phyloP scores from a whole-genome alignment of 2,113 vertebrate genomes.

The Nestor notabilis region DNA sequence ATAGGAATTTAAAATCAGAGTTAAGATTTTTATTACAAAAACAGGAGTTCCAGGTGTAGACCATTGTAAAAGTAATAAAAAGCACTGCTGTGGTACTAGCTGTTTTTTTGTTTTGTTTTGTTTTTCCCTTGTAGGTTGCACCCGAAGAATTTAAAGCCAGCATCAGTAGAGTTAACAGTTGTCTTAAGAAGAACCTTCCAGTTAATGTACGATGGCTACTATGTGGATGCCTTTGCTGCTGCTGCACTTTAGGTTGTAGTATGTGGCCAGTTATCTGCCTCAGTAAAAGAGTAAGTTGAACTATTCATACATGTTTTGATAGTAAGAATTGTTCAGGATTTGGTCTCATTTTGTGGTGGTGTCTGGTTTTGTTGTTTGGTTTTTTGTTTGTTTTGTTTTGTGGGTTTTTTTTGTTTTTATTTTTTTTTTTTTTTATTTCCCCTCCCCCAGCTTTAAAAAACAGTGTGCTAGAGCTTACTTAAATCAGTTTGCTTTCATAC shows the following conservation, averaged over 20 bases:
- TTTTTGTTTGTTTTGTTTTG: background rate
- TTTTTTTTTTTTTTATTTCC: background rate
- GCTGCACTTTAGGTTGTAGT: slow-evolving; percentile 97
- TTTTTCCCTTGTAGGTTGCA: slow-evolving; percentile 82
- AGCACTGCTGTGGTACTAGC: background rate
- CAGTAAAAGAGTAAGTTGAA: slow-evolving; percentile 94
- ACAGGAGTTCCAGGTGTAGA: background rate
- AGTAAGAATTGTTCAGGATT: background rate
- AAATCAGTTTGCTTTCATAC: background rate
- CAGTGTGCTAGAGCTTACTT: background rate
- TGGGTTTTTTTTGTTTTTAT: background rate
- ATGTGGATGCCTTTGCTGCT: slow-evolving; percentile 98
- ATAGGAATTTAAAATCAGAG: background rate
- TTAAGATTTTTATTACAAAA: background rate
- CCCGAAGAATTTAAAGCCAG: slow-evolving; percentile 99
- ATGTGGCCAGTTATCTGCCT: slow-evolving; percentile 99
- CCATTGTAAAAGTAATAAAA: background rate
- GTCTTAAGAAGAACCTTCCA: slow-evolving; percentile 96
- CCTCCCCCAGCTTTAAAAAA: background rate
- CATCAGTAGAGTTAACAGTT: slow-evolving; percentile 94
- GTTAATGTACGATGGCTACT: slow-evolving; percentile 97
- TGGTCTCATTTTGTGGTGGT: background rate
- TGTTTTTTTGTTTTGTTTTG: background rate
- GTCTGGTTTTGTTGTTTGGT: background rate
- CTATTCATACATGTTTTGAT: background rate